phyloP scores from a whole-genome alignment of 2,797 vertebrate species.

The Pangasius krempfi region DNA sequence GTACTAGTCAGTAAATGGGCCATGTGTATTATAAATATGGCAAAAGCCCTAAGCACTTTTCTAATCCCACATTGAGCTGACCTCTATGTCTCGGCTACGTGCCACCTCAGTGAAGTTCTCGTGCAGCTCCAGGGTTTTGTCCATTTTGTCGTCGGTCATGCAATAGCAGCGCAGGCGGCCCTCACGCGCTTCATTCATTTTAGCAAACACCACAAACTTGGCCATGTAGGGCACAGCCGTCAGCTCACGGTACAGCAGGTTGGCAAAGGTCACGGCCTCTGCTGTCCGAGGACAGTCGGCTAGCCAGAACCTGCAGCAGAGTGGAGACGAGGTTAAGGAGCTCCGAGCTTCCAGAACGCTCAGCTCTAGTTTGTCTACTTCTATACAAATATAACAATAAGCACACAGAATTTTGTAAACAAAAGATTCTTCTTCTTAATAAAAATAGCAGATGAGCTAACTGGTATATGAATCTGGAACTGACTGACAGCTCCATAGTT shows the following conservation, averaged over 20 bases:
- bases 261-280: conserved; percentile 92
- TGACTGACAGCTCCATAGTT: neutral
- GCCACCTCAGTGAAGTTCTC: conserved; percentile 97
- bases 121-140: conserved; percentile 97
- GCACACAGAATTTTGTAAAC: neutral
- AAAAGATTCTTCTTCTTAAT: neutral
- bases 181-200: conserved; percentile 93
- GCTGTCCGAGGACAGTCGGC: conserved; percentile 95
- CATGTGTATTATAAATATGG: conserved; percentile 10
- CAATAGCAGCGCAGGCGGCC: conserved; percentile 97
- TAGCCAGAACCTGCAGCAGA: conserved; percentile 90
- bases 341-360: neutral
- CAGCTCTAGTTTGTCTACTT: neutral
- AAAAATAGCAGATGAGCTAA: neutral
- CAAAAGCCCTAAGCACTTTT: neutral
- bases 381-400: neutral
- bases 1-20: conserved; percentile 12
- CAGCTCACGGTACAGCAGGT: conserved; percentile 90
- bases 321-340: neutral
- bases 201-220: conserved; percentile 98
- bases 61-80: conserved; percentile 62
- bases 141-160: conserved; percentile 98
- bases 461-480: neutral
- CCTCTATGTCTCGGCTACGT: conserved; percentile 97
- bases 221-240: conserved; percentile 95